Evolutionary conservation across 1,140 invertebrate genomes (phyloP).

Genomic region (Pollicipes pollicipes): DNA sequence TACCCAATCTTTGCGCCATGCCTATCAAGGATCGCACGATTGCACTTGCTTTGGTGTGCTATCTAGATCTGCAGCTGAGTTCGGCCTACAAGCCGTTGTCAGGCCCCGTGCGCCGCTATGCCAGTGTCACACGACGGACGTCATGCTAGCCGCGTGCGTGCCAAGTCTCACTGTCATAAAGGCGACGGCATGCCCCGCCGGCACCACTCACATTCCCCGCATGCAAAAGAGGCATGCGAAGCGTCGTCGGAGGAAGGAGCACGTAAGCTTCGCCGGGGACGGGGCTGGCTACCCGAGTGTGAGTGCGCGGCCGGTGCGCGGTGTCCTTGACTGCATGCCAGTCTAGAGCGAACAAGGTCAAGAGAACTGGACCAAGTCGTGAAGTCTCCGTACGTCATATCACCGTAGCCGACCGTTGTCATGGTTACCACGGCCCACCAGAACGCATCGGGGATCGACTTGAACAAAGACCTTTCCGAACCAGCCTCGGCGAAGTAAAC

Average conservation of each 20-base stretch:
- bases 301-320: not conserved
- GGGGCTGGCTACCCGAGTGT: not conserved
- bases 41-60: no score
- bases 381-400: constrained; percentile 61
- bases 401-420: constrained; percentile 94
- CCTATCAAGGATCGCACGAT: no score
- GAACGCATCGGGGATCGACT: constrained; percentile 59
- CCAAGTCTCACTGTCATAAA: no score
- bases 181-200: no score
- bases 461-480: constrained; percentile 76
- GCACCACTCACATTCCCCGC: no score
- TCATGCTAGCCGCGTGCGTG: no score
- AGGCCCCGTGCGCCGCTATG: no score
- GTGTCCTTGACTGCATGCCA: not conserved
- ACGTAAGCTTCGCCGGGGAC: no score
- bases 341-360: not conserved
- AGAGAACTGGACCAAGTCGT: not conserved
- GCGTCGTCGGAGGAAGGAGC: not conserved
- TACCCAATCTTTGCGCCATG: no score
- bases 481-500: constrained; percentile 98
- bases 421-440: constrained; percentile 99
- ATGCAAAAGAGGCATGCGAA: not conserved
- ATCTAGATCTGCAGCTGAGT: no score
- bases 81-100: no score
- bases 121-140: no score